These are phyloP conservation scores for Trichogramma pretiosum DNA, from an alignment of 1,140 invertebrate species.

Conservation along the genomic window DNA sequence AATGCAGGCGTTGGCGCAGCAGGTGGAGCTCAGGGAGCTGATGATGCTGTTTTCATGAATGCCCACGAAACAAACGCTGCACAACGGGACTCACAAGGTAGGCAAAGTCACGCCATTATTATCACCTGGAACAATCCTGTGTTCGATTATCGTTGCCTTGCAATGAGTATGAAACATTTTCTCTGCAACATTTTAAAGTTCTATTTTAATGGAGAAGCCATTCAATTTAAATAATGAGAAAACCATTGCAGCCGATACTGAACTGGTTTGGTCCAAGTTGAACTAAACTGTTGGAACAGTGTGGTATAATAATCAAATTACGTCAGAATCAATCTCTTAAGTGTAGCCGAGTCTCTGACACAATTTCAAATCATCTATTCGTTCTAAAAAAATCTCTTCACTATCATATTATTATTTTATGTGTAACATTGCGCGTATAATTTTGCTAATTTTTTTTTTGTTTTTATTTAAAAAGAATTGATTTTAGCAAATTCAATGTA, in stretches of 20 bases:
- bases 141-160: no score
- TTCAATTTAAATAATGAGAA: no score
- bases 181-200: background rate
- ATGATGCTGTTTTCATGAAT: conserved; percentile 61
- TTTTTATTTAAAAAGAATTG: background rate
- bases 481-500: no score
- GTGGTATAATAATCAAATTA: conserved; percentile 35
- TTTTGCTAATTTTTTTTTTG: conserved; percentile 13
- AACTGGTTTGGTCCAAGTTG: no score
- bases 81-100: conserved; percentile 71
- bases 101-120: conserved; percentile 44
- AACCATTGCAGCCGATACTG: no score
- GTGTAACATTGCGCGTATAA: no score
- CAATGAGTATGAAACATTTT: no score
- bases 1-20: conserved; percentile 42
- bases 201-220: background rate
- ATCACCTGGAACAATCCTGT: no score
- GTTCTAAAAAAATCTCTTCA: no score
- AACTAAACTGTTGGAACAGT: conserved; percentile 36
- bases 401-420: no score
- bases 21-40: conserved; percentile 37
- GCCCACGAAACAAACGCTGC: conserved; percentile 61
- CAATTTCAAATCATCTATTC: no score
- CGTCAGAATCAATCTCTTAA: conserved; percentile 32
- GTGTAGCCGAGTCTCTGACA: conserved; percentile 43